These are phyloP conservation scores for Pelusios castaneus DNA, from an alignment of 2,113 vertebrate genomes.

Conservation along the genomic window DNA sequence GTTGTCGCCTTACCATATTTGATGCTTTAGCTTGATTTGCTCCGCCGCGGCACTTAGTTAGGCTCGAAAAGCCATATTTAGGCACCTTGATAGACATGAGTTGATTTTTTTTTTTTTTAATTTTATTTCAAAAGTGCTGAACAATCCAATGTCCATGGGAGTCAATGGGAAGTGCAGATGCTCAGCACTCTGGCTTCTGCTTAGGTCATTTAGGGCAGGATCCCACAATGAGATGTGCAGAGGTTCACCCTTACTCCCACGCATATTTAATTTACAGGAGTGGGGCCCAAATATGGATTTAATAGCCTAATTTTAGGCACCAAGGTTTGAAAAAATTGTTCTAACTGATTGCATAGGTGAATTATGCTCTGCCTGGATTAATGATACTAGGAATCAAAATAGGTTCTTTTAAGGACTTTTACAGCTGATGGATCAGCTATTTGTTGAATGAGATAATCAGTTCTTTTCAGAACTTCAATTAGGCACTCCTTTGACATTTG, in stretches of 20 bases:
- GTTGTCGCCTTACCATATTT: background rate
- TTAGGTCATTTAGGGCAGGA: background rate
- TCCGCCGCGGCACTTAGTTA: background rate
- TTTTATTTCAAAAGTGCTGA: background rate
- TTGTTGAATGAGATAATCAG: constrained; percentile 65
- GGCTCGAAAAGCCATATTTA: background rate
- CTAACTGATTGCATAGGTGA: background rate
- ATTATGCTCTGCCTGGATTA: background rate
- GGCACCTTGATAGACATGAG: rapidly evolving
- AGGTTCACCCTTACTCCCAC: background rate
- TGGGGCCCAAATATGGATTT: background rate
- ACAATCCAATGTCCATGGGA: background rate
- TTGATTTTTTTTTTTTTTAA: constrained; percentile 17
- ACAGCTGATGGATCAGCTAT: constrained; percentile 4
- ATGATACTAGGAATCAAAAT: background rate
- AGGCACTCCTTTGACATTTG: constrained; percentile 6
- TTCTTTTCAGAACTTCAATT: constrained; percentile 59
- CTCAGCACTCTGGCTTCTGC: background rate
- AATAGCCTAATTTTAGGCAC: background rate
- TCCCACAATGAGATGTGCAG: background rate
- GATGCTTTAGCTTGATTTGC: background rate
- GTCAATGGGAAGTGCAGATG: background rate
- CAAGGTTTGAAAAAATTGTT: background rate
- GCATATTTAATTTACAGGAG: background rate
- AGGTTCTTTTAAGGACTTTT: constrained; percentile 23